Conservation (phyloP, 2,113 vertebrate genomes). For the Pelusios castaneus region DNA sequence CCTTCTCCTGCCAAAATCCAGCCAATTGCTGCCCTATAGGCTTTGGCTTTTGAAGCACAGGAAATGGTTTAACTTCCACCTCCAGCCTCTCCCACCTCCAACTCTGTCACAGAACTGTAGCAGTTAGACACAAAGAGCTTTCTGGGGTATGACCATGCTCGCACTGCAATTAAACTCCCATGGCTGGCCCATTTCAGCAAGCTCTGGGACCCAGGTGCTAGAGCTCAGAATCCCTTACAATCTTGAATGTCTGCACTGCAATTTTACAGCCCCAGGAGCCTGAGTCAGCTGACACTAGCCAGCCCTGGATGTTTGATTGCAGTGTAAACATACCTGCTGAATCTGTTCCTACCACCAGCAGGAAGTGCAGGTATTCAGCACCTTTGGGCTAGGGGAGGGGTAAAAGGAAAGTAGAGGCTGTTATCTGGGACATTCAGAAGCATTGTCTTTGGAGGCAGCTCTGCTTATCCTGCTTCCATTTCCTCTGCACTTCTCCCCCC, state of each 20-base stretch:
- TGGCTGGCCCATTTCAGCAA: not conserved
- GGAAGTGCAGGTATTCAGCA: not conserved
- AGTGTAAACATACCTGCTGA: not conserved
- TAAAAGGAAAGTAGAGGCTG: fast-evolving
- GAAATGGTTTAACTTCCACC: not conserved
- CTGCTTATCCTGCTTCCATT: not conserved
- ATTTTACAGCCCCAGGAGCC: not conserved
- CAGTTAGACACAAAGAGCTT: not conserved
- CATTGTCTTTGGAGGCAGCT: not conserved
- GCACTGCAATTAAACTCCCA: not conserved
- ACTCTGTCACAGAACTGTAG: not conserved
- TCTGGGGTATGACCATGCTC: not conserved
- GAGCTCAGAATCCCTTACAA: not conserved
- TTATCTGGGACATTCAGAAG: fast-evolving
- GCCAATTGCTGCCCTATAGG: not conserved
- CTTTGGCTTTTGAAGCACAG: not conserved
- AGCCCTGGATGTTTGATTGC: not conserved
- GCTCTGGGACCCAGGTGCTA: not conserved
- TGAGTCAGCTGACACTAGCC: not conserved
- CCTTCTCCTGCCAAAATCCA: not conserved
- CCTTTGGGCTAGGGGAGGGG: not conserved
- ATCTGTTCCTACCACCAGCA: not conserved
- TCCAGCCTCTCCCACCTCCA: not conserved
- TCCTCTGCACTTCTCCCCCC: not conserved
- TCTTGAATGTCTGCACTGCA: not conserved